Percentiles rank a stretch among this genome's conserved stretches.
Evolutionary conservation across 2,888 invertebrate genomes (phyloP).

Genomic region (Catocala fraxini): DNA sequence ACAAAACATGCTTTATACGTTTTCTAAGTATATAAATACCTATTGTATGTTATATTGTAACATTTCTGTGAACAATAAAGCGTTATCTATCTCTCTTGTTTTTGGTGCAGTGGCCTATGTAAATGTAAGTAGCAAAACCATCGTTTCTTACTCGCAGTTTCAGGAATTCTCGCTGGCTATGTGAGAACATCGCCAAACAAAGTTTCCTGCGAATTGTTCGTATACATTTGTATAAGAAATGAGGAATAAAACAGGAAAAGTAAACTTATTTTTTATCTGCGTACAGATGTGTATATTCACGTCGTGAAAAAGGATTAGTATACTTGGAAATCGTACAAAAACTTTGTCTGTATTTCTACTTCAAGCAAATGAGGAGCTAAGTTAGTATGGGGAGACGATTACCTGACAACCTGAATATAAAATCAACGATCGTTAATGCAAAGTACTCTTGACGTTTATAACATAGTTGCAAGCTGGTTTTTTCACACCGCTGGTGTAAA

Average conservation of each 20-base stretch:
- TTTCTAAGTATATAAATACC: no score
- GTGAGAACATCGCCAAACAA: constrained; percentile 78
- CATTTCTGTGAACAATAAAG: no score
- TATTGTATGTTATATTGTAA: no score
- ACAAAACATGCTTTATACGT: no score
- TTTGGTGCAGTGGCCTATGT: constrained; percentile 72
- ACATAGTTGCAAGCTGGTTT: constrained; percentile 4
- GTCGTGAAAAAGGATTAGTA: constrained; percentile 1
- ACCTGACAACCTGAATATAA: constrained; percentile 12
- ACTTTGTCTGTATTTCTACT: constrained; percentile 5
- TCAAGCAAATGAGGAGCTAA: constrained; percentile 13
- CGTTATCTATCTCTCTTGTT: no score
- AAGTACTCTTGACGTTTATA: constrained; percentile 5
- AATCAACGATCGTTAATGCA: constrained; percentile 6
- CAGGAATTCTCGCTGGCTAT: constrained; percentile 75
- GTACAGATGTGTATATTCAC: constrained; percentile 49
- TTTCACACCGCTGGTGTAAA: background rate
- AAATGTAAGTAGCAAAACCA: constrained; percentile 73
- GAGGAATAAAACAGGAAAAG: constrained; percentile 71
- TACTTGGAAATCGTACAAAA: constrained; percentile 7
- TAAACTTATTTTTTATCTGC: constrained; percentile 62
- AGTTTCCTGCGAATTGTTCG: constrained; percentile 74
- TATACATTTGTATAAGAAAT: constrained; percentile 82
- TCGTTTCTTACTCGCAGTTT: constrained; percentile 73
- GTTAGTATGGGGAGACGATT: constrained; percentile 2